Evolutionary conservation across 1,140 invertebrate genomes (phyloP).

Genomic region (Periplaneta americana): DNA sequence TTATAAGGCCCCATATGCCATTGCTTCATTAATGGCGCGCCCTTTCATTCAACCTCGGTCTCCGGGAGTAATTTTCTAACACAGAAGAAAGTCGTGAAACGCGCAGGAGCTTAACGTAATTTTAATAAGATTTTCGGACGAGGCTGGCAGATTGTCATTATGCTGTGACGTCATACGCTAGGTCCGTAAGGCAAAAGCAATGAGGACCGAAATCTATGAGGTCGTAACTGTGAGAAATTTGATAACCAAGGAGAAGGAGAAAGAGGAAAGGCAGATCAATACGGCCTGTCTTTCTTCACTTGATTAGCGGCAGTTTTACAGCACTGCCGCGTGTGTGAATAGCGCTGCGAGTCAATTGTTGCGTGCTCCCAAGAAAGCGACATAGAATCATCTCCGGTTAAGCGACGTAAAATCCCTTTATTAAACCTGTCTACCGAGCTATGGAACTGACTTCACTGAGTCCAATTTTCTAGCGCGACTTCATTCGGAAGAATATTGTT

Average conservation of each 20-base stretch:
- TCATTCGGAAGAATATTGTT: too few relatives aligned
- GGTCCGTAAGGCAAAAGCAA: not conserved
- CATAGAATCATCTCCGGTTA: too few relatives aligned
- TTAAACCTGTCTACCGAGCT: too few relatives aligned
- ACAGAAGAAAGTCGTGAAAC: not conserved
- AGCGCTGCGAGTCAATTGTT: too few relatives aligned
- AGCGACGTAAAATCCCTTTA: too few relatives aligned
- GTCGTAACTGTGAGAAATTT: not conserved
- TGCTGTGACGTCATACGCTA: not conserved
- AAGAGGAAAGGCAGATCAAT: not conserved
- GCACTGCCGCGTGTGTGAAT: too few relatives aligned
- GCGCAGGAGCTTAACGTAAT: not conserved
- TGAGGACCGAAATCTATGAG: too few relatives aligned
- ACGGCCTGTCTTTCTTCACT: not conserved
- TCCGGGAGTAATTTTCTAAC: not conserved
- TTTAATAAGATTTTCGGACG: not conserved
- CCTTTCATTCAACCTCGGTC: not conserved
- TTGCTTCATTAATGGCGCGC: too few relatives aligned
- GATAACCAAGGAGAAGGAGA: not conserved
- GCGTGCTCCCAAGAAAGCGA: too few relatives aligned
- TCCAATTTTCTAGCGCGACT: too few relatives aligned
- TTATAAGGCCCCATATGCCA: too few relatives aligned
- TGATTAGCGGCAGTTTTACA: not conserved
- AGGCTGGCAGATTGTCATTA: not conserved
- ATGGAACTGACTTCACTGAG: too few relatives aligned